A percentile compares a stretch with the other conserved stretches of the same genome.
Evolutionary conservation across 2,888 invertebrate genomes (phyloP).

Genomic region (Liodrosophila aerea): DNA sequence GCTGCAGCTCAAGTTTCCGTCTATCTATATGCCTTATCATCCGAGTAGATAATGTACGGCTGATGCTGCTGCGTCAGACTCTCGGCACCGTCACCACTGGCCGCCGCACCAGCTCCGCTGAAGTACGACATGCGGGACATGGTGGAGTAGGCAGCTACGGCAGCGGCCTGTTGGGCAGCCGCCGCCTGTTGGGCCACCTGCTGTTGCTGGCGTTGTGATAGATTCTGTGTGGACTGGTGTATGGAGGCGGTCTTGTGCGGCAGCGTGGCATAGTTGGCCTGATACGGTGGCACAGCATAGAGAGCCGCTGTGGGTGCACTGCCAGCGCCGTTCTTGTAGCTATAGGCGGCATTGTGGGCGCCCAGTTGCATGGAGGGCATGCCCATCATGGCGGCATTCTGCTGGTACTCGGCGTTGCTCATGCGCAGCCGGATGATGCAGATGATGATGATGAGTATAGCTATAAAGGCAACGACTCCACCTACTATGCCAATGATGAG

Average conservation of each 20-base stretch:
- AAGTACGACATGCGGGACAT: constrained; percentile 86
- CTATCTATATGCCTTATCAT: constrained; percentile 83
- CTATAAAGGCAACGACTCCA: constrained; percentile 95
- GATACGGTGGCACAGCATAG: constrained; percentile 86
- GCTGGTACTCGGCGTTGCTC: constrained; percentile 86
- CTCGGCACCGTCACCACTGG: constrained; percentile 80
- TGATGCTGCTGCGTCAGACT: constrained; percentile 79
- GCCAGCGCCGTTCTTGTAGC: constrained; percentile 82
- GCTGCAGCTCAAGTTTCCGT: not conserved
- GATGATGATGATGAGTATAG: constrained; percentile 93
- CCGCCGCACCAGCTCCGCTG: constrained; percentile 75
- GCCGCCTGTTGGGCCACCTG: constrained; percentile 61
- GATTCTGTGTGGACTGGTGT: constrained; percentile 81
- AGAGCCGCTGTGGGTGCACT: constrained; percentile 83
- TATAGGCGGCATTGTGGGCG: constrained; percentile 84
- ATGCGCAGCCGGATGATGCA: constrained; percentile 91
- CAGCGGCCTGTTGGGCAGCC: constrained; percentile 54
- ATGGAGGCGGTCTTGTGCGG: constrained; percentile 84
- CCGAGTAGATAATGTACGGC: constrained; percentile 82
- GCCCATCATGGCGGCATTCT: constrained; percentile 86
- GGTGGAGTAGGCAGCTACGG: constrained; percentile 84
- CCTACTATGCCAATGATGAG: constrained; percentile 97
- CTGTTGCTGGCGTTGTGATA: constrained; percentile 74
- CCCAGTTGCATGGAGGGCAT: constrained; percentile 83
- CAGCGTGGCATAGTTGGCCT: constrained; percentile 87